phyloP scores from a whole-genome alignment of 2,888 invertebrate genomes.

The Bhutanitis thaidina region DNA sequence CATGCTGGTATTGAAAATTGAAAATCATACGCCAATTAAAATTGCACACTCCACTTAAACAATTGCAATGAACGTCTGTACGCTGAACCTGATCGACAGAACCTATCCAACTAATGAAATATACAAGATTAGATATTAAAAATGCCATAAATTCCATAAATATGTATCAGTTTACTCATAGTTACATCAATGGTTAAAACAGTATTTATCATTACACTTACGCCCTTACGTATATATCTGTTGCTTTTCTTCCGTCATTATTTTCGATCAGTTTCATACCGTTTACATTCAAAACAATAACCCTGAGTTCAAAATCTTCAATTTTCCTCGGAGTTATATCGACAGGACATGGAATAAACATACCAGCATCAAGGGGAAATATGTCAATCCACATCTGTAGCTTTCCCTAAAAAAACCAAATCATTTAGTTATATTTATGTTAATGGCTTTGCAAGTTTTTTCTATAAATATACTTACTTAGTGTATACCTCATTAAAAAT shows the following conservation, averaged over 20 bases:
- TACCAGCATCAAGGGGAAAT: constrained; percentile 80
- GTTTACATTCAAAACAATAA: constrained; percentile 84
- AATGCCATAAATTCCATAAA: no score
- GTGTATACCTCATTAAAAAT: no score
- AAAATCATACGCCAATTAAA: constrained; percentile 97
- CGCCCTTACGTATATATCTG: constrained; percentile 89
- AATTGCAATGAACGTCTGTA: constrained; percentile 92
- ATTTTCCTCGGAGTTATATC: constrained; percentile 88
- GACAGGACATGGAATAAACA: constrained; percentile 84
- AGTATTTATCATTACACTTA: constrained; percentile 43
- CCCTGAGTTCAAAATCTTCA: constrained; percentile 83
- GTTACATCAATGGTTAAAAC: no score
- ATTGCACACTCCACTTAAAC: constrained; percentile 87
- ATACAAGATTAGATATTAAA: neutral
- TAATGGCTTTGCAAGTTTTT: no score
- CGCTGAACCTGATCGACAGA: constrained; percentile 84
- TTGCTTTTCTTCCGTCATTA: constrained; percentile 82
- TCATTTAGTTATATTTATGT: no score
- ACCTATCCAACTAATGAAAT: constrained; percentile 82
- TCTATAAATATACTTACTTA: no score
- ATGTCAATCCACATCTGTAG: constrained; percentile 95
- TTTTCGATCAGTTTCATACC: constrained; percentile 83
- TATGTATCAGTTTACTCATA: no score
- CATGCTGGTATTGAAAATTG: constrained; percentile 85
- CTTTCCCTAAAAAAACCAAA: constrained; percentile 83